Evolutionary conservation across 2,113 vertebrate genomes (phyloP).

Genomic region (Osmerus mordax): DNA sequence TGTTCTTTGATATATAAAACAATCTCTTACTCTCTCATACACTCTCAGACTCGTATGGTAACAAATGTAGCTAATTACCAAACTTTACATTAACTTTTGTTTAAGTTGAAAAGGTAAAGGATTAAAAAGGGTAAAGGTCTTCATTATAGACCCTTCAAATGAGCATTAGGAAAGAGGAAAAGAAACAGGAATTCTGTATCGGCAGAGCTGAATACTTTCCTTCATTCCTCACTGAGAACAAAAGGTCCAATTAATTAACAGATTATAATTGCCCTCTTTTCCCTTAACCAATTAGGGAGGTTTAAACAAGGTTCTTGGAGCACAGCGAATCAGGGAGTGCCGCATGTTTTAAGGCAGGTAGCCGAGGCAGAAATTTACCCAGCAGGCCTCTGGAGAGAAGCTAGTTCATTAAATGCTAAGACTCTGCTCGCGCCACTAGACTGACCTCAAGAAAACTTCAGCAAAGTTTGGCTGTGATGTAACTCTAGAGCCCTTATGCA

Average conservation of each 20-base stretch:
- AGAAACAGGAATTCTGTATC: slow-evolving; percentile 6
- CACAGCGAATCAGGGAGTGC: slow-evolving; percentile 36
- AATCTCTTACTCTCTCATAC: too few relatives aligned
- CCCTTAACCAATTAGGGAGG: slow-evolving; percentile 55
- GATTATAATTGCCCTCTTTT: slow-evolving; percentile 64
- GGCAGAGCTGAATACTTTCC: neutral
- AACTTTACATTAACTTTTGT: too few relatives aligned
- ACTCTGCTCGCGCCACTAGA: slow-evolving; percentile 23
- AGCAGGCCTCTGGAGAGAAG: slow-evolving; percentile 50
- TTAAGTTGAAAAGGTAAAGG: too few relatives aligned
- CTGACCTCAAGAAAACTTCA: slow-evolving; percentile 50
- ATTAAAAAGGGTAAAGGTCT: neutral
- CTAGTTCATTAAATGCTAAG: slow-evolving; percentile 59
- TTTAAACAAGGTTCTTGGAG: slow-evolving; percentile 53
- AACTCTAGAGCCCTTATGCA: too few relatives aligned
- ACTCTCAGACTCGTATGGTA: too few relatives aligned
- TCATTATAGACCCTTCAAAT: slow-evolving; percentile 22
- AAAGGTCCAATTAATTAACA: slow-evolving; percentile 67
- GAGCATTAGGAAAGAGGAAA: slow-evolving; percentile 31
- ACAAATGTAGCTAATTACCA: too few relatives aligned
- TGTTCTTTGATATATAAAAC: too few relatives aligned
- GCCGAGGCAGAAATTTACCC: slow-evolving; percentile 48
- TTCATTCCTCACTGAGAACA: slow-evolving; percentile 41
- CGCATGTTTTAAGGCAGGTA: slow-evolving; percentile 53
- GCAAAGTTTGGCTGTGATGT: slow-evolving; percentile 22